Conservation (phyloP, 2,888 invertebrate species). For the Abrostola triplasia region DNA sequence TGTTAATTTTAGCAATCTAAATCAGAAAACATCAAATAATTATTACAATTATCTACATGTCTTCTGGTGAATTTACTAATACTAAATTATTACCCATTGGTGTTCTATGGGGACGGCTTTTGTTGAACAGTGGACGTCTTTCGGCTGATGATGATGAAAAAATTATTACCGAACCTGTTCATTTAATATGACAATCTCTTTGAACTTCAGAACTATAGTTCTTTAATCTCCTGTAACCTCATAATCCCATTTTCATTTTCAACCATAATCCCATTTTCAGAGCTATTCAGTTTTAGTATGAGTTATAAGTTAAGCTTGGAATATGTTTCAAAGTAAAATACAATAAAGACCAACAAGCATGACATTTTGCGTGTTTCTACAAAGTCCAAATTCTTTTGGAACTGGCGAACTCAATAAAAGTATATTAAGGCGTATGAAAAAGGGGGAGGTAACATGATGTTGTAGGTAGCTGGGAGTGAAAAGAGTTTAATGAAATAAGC, state of each 20-base stretch:
- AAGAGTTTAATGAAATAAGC: constrained; percentile 19
- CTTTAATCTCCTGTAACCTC: too few relatives aligned
- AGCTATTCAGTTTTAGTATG: too few relatives aligned
- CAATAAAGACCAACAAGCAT: constrained; percentile 26
- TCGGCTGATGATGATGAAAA: too few relatives aligned
- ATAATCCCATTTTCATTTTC: too few relatives aligned
- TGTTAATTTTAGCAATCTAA: too few relatives aligned
- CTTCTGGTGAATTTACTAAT: too few relatives aligned
- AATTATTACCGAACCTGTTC: constrained; percentile 5
- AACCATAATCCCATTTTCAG: too few relatives aligned
- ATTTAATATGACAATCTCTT: constrained; percentile 12
- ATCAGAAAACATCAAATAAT: too few relatives aligned
- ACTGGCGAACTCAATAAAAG: constrained; percentile 23
- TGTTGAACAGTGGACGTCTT: too few relatives aligned
- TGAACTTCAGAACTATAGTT: too few relatives aligned
- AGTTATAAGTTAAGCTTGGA: constrained; percentile 17
- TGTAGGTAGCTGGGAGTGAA: constrained; percentile 6
- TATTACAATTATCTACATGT: too few relatives aligned
- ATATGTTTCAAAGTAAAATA: constrained; percentile 4
- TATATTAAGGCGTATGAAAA: constrained; percentile 8
- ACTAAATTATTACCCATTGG: neutral
- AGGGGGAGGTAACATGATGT: constrained; percentile 2
- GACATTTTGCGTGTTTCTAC: constrained; percentile 31
- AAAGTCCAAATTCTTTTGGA: constrained; percentile 22
- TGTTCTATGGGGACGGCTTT: too few relatives aligned